These are phyloP conservation scores for Meta bourneti DNA, from an alignment of 2,888 invertebrate genomes.

Conservation along the genomic window DNA sequence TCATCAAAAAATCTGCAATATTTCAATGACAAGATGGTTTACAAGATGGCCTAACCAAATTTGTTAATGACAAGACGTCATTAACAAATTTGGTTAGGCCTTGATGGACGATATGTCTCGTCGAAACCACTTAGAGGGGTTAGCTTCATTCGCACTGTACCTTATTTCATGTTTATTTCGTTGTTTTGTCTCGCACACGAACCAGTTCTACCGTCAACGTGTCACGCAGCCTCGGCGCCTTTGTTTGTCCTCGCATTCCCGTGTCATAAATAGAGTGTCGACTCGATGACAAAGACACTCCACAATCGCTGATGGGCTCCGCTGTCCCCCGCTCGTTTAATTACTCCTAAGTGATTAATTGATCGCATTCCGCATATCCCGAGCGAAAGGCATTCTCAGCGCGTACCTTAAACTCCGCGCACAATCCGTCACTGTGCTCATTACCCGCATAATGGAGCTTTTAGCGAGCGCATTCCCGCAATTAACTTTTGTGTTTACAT, in stretches of 20 bases:
- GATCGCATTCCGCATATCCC: slow-evolving; percentile 51
- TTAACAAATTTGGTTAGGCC: too few species aligned
- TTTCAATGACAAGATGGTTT: too few species aligned
- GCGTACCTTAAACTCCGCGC: slow-evolving; percentile 7
- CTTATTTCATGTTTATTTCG: too few species aligned
- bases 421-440: slow-evolving; percentile 56
- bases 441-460: slow-evolving; percentile 58
- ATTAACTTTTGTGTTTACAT: slow-evolving; percentile 65
- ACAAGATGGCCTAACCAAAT: too few species aligned
- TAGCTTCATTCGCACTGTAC: too few species aligned
- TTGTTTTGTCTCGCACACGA: too few species aligned
- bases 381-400: slow-evolving; percentile 28
- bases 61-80: too few species aligned
- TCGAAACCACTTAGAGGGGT: too few species aligned
- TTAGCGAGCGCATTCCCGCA: slow-evolving; percentile 39
- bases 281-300: slow-evolving; percentile 32
- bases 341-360: slow-evolving; percentile 70
- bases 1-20: too few species aligned
- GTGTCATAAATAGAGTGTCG: background rate
- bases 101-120: too few species aligned
- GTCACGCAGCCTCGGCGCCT: background rate
- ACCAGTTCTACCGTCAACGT: background rate
- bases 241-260: background rate
- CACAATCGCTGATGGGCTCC: slow-evolving; percentile 29
- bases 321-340: slow-evolving; percentile 49